Evolutionary conservation across 2,113 vertebrate species (phyloP), one percentile per base, ranked within the genome.

Genomic region (Heterocephalus glaber): DNA sequence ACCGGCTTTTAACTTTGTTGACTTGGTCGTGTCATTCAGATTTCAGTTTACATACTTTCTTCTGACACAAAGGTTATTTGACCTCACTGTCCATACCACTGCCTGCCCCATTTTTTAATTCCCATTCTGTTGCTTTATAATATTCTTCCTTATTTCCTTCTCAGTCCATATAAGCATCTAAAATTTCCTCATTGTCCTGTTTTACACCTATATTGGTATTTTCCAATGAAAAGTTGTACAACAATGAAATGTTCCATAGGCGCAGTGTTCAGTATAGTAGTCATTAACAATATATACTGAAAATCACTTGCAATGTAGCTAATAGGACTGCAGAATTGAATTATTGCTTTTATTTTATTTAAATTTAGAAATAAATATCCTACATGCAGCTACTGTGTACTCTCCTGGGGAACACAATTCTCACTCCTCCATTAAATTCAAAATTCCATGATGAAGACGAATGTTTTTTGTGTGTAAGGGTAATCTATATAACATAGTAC

Each of bases 311-410:
- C 56, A 35, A 68, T 49, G 13, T 30, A 91, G 7, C 30, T 52
- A 65, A 2, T 76, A 28, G 86, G 14, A 63, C 30, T 56, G 2
- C 1, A 26, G 72, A 87, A n/a, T 38, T 61, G 19, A 47, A 19
- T 93, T 44, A 26, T 10, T 7, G 2, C 4, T 44, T 63, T 72
- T 47, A 89, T 35, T 63, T 72, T 47, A 89, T 35, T 76, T 56
- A 38, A 66, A 56, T 72, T 79, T 92, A 90, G 68, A 96, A 92
- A 92, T 83, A 74, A 89, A 3, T 22, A 72, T 58, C 24, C 22
- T 30, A 74, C 4, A 13, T n/a, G 11, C 61, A 35, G 17, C 14
- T 89, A 2, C 3, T 58, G 35, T 7, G 13, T 47, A 61, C 9
- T n/a, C 1, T 70, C 60, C 28, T 76, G 13, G 19, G 14, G 6